Evolutionary conservation across 2,888 invertebrate genomes (phyloP).

Genomic region (Crossocerus cetratus): DNA sequence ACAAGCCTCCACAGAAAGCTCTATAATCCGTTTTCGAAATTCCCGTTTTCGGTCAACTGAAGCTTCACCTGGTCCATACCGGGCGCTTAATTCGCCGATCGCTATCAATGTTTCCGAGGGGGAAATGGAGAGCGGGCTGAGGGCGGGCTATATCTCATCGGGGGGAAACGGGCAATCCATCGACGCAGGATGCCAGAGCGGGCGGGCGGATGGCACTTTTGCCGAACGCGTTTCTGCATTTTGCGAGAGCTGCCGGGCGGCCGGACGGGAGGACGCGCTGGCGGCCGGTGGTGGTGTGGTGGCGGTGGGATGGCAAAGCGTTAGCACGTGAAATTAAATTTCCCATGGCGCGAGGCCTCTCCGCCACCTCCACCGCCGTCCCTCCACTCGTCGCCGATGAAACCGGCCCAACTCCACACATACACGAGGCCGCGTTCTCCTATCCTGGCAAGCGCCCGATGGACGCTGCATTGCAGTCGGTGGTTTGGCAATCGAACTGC

Average conservation of each 20-base stretch:
- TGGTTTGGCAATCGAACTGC: constrained; percentile 72
- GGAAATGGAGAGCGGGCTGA: no score
- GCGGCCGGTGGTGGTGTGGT: constrained; percentile 33
- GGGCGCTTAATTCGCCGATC: no score
- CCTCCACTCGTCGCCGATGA: constrained; percentile 13
- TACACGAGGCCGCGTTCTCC: constrained; percentile 12
- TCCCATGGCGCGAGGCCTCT: constrained; percentile 55
- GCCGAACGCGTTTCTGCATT: no score
- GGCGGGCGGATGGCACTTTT: no score
- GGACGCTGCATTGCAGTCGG: constrained; percentile 69
- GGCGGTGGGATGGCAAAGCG: constrained; percentile 40
- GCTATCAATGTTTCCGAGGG: no score
- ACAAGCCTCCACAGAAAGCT: no score
- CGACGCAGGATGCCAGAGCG: no score
- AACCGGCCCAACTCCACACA: neutral
- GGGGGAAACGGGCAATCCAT: no score
- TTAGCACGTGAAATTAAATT: constrained; percentile 61
- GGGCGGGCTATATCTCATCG: no score
- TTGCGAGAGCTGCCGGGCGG: neutral
- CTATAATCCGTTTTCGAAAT: no score
- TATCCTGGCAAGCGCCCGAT: constrained; percentile 20
- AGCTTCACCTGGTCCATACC: no score
- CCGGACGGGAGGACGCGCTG: constrained; percentile 1
- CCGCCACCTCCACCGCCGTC: constrained; percentile 7
- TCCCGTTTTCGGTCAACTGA: no score